Evolutionary conservation across 2,888 invertebrate species (phyloP), one percentile per base, ranked within the genome.

Genomic region (Cecidostiba fungosa): DNA sequence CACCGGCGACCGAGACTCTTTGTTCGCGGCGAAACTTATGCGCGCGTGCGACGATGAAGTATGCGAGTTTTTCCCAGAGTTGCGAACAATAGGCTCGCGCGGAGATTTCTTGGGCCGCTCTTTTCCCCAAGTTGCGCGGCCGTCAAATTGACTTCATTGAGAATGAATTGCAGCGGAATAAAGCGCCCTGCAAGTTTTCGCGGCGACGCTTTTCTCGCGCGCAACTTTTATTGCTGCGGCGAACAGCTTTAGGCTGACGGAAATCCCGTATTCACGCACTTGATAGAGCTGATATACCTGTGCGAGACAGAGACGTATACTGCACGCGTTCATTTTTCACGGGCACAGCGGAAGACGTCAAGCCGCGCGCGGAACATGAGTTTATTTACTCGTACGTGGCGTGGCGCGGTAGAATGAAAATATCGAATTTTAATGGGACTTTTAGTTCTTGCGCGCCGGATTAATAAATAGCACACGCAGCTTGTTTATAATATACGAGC

Each of bases 11-110:
- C n/a, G 70, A 39, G 39, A 36, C 3, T 70, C 80, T 43, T 47
- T 70, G 70, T 70, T 19, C 39, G 70, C 70, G 32, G 70, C 19
- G 10, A 70, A 70, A 70, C 36, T 70, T 8, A 16, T n/a, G n/a
- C n/a, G n/a, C n/a, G n/a, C n/a, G n/a, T n/a, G n/a, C n/a, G n/a
- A n/a, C n/a, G n/a, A n/a, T n/a, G n/a, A n/a, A n/a, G n/a, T n/a
- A n/a, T n/a, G n/a, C n/a, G 23, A 70, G 70, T n/a, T 70, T 39
- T 39, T 70, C n/a, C 39, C n/a, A 5, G 19, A 32, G 39, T 36
- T 36, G 43, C 12, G 32, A 39, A 70, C 70, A 70, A 70, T 69
- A 39, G 70, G 6, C 36, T 66, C 66, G n/a, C 69, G 39, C 36
- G 70, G 19, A 19, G 23, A 36, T 19, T 70, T 39, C 62, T 66